These are phyloP conservation scores for Abscondita cerata DNA, from an alignment of 2,888 invertebrate species.

Conservation along the genomic window DNA sequence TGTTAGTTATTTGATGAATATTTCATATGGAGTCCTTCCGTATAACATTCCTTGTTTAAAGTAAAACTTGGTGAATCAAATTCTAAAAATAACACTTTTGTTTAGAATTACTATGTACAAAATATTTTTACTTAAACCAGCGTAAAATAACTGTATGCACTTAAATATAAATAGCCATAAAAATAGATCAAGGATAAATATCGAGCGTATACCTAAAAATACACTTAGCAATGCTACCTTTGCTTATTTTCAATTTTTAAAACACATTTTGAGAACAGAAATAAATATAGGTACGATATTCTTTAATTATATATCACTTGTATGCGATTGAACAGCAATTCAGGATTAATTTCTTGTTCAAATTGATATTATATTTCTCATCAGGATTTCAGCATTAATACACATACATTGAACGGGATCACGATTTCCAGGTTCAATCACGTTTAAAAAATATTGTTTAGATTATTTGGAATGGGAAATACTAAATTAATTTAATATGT, in stretches of 20 bases:
- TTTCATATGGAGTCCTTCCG: no score
- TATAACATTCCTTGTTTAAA: no score
- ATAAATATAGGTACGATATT: no score
- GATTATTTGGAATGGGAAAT: not conserved
- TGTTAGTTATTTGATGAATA: no score
- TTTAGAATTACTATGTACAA: not conserved
- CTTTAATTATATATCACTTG: no score
- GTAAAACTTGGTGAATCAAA: not conserved
- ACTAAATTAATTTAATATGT: conserved; percentile 10
- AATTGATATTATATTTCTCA: no score
- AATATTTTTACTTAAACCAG: not conserved
- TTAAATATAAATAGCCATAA: not conserved
- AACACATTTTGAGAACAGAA: no score
- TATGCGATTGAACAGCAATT: no score
- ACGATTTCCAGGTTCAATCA: conserved; percentile 4
- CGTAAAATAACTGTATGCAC: conserved; percentile 5
- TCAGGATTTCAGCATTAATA: not conserved
- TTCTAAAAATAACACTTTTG: not conserved
- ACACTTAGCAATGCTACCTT: not conserved
- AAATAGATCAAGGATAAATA: conserved; percentile 7
- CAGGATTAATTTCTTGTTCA: no score
- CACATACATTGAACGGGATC: not conserved
- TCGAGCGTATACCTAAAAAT: not conserved
- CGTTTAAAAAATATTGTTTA: not conserved
- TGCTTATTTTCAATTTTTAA: no score